Evolutionary conservation across 2,797 vertebrate genomes (phyloP).

Genomic region (Cyprinodon diabolis): DNA sequence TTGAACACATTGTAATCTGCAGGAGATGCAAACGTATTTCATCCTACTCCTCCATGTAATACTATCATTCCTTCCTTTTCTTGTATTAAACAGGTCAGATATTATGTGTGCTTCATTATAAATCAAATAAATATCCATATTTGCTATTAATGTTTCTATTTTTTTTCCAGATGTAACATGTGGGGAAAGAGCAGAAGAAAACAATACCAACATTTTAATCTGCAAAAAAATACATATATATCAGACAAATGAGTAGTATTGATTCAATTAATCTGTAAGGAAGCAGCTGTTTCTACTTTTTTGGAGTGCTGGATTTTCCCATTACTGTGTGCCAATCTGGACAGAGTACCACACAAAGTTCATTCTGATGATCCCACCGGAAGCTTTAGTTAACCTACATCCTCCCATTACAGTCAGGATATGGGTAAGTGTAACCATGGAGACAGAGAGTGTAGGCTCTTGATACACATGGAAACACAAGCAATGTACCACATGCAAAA

Average conservation of each 20-base stretch:
- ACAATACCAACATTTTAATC: background rate
- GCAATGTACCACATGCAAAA: background rate
- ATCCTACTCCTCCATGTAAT: no score
- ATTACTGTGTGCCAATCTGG: conserved; percentile 16
- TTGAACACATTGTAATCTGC: no score
- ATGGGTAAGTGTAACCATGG: conserved; percentile 60
- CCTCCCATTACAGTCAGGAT: conserved; percentile 53
- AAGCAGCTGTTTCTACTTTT: background rate
- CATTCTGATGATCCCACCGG: conserved; percentile 59
- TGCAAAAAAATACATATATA: background rate
- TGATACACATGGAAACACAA: background rate
- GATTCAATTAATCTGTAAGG: no score
- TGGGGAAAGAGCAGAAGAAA: no score
- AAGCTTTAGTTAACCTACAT: conserved; percentile 37
- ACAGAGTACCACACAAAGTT: conserved; percentile 48
- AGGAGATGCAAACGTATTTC: no score
- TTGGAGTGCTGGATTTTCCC: conserved; percentile 3
- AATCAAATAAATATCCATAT: no score
- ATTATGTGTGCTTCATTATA: no score
- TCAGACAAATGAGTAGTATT: background rate
- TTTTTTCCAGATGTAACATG: no score
- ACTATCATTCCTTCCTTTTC: no score
- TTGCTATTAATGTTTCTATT: no score
- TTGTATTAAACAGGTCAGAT: no score
- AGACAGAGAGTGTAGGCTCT: conserved; percentile 26